Conservation (phyloP, 2,888 invertebrate species). For the Pharmacophagus antenor region DNA sequence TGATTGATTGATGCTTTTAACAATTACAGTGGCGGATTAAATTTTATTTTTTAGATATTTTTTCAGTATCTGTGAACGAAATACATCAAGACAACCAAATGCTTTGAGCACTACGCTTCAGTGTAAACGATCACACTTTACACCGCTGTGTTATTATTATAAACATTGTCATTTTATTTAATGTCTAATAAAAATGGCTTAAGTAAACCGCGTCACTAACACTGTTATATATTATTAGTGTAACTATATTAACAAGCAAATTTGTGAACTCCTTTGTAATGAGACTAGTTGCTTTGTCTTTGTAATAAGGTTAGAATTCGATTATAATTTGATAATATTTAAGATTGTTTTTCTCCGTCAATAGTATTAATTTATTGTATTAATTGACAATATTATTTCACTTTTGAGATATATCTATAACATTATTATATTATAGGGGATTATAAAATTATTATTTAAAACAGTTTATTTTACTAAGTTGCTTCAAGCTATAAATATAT, state of each 20-base stretch:
- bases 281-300: too few relatives aligned
- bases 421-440: too few relatives aligned
- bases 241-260: neutral
- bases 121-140: constrained; percentile 1
- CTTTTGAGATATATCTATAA: too few relatives aligned
- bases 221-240: neutral
- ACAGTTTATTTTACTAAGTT: too few relatives aligned
- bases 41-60: neutral
- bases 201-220: neutral
- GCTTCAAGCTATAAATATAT: too few relatives aligned
- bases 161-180: neutral
- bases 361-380: too few relatives aligned
- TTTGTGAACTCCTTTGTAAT: too few relatives aligned
- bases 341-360: too few relatives aligned
- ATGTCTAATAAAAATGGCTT: neutral
- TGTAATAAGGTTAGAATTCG: too few relatives aligned
- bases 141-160: constrained; percentile 13
- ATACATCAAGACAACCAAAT: constrained; percentile 1
- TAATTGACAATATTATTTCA: too few relatives aligned
- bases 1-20: neutral
- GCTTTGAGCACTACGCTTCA: constrained; percentile 18
- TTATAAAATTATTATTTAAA: too few relatives aligned
- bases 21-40: neutral
- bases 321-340: too few relatives aligned
- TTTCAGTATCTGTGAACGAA: neutral